Evolutionary conservation across 2,797 vertebrate species (phyloP).

Genomic region (Sebastes wilsoni): DNA sequence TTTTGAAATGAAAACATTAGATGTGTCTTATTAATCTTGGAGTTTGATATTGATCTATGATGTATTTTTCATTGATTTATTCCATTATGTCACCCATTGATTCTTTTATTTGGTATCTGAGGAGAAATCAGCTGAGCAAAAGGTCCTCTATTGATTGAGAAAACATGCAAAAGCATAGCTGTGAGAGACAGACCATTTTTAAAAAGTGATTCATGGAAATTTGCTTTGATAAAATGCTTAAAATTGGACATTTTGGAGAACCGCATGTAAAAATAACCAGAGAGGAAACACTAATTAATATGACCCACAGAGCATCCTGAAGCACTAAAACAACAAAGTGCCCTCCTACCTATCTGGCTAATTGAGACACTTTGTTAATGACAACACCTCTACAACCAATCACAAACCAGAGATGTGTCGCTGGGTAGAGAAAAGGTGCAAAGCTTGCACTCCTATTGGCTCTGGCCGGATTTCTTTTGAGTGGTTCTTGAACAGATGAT

Average conservation of each 20-base stretch:
- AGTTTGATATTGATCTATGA: not conserved
- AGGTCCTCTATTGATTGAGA: not conserved
- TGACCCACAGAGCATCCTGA: not conserved
- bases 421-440: conserved; percentile 25
- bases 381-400: conserved; percentile 44
- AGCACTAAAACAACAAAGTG: conserved; percentile 19
- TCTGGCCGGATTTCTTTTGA: conserved; percentile 9
- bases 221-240: not conserved
- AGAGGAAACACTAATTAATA: conserved; percentile 12
- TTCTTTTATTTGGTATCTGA: not conserved
- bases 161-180: not conserved
- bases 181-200: not conserved
- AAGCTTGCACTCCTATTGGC: conserved; percentile 23
- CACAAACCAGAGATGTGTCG: conserved; percentile 18
- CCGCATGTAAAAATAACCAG: too few species aligned
- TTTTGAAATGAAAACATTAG: not conserved
- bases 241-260: not conserved
- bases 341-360: conserved; percentile 16
- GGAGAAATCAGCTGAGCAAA: not conserved
- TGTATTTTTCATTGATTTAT: not conserved
- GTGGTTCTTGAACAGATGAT: conserved; percentile 63
- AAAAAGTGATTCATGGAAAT: not conserved
- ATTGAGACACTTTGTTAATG: conserved; percentile 40
- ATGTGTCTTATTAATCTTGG: not conserved
- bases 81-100: not conserved